Percentiles rank a stretch among this genome's conserved stretches.
These are phyloP conservation scores for Clusia tigrina DNA, from an alignment of 2,888 invertebrate genomes.

Conservation along the genomic window DNA sequence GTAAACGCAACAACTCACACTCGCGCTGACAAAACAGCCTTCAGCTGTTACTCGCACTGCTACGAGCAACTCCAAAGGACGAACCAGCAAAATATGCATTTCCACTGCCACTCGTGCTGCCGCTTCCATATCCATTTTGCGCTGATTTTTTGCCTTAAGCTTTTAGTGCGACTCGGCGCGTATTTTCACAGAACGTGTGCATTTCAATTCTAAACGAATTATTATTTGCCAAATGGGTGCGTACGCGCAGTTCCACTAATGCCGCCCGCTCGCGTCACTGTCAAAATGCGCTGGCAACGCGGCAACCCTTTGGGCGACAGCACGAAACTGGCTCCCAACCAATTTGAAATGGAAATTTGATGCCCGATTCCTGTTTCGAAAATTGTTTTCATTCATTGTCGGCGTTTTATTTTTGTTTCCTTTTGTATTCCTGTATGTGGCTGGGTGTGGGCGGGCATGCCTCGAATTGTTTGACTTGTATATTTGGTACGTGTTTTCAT, in stretches of 20 bases:
- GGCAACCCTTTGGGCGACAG: neutral
- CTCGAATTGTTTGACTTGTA: neutral
- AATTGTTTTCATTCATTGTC: conserved; percentile 15
- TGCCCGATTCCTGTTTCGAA: no score
- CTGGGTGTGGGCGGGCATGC: neutral
- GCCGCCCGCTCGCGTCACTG: conserved; percentile 24
- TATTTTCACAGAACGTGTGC: conserved; percentile 47
- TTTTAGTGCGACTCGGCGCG: conserved; percentile 25
- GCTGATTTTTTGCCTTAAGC: conserved; percentile 27
- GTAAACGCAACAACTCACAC: conserved; percentile 13
- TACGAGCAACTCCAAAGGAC: neutral
- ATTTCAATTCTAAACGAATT: conserved; percentile 51
- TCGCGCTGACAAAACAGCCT: conserved; percentile 3
- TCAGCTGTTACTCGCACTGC: neutral
- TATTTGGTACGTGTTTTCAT: neutral
- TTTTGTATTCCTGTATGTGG: neutral
- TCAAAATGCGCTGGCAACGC: conserved; percentile 13
- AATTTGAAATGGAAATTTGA: conserved; percentile 17
- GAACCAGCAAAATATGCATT: neutral
- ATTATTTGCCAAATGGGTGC: conserved; percentile 41
- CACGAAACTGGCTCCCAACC: conserved; percentile 11
- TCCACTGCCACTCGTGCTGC: neutral
- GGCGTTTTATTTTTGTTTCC: neutral
- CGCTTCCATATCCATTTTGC: neutral
- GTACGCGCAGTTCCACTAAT: no score